Evolutionary conservation across 2,113 vertebrate genomes (phyloP), one percentile per base, ranked within the genome.

Genomic region (Podiceps cristatus): DNA sequence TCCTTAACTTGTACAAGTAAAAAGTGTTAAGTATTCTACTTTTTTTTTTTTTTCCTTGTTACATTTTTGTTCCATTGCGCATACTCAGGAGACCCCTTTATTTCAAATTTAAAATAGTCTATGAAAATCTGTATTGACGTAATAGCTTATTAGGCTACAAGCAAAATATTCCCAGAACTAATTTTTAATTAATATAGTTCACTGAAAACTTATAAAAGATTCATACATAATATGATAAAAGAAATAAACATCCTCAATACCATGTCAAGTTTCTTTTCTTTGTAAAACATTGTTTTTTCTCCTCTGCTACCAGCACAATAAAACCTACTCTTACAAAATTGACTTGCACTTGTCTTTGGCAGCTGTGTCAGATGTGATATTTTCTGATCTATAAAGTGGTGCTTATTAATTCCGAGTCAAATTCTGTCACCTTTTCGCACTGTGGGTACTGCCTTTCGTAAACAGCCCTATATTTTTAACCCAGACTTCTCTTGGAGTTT

Each of bases 171-270:
- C 96, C 97, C 97, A 96, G 90, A 97, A 97, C 96, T 97, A 96
- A 97, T 98, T 98, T 97, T 97, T 97, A 97, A 97, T 97, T 97
- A 97, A 97, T 97, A 96, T 91, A 96, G 95, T 96, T 97, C 96
- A 97, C 96, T 96, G 96, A 96, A 97, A 95, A 96, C 95, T 96
- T 97, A 97, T 97, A 96, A 98, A 97, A 97, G 91, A 98, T 97
- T 97, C 95, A 98, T 97, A 93, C 23, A 96, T 96, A 96, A 96
- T 94, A 96, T 96, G 97, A 96, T 97, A 97, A 97, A 97, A 96
- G 97, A 98, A 98, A 96, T 97, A 98, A 97, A 98, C 97, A 98
- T 97, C 97, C 95, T 96, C 97, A 97, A 96, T 97, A 95, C 86
- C 92, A 92, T 94, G 96, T 96, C 93, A 96, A 86, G 94, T 93